These are phyloP conservation scores for Emys orbicularis DNA, from an alignment of 2,797 vertebrate genomes.

Conservation along the genomic window DNA sequence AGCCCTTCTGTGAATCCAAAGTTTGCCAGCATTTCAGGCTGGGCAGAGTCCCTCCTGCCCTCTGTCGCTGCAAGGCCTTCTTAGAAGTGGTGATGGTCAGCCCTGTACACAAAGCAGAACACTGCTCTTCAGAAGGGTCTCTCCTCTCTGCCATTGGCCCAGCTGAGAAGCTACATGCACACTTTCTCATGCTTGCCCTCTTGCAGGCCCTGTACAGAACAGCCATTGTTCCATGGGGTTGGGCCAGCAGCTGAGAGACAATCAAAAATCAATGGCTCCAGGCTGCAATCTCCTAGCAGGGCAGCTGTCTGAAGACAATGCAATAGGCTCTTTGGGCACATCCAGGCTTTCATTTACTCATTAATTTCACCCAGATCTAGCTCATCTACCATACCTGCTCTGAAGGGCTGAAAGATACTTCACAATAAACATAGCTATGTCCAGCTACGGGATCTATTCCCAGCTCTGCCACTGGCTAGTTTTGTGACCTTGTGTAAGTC, in stretches of 20 bases:
- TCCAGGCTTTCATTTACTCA: not conserved
- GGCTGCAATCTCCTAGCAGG: too few relatives aligned
- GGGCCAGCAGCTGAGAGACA: not conserved
- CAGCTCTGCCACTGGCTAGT: too few relatives aligned
- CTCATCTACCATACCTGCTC: not conserved
- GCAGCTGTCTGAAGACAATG: not conserved
- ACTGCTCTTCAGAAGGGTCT: not conserved
- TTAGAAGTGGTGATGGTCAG: not conserved
- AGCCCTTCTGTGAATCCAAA: not conserved
- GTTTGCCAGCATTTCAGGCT: not conserved
- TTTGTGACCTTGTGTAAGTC: too few relatives aligned
- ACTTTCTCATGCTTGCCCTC: fast-evolving
- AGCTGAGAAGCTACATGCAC: fast-evolving
- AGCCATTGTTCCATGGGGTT: not conserved
- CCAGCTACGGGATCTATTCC: too few relatives aligned
- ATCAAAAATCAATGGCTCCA: not conserved
- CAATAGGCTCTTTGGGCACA: not conserved
- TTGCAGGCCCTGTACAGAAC: not conserved
- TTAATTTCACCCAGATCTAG: fast-evolving
- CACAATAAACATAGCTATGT: fast-evolving
- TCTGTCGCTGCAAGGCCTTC: not conserved
- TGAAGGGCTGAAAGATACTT: not conserved
- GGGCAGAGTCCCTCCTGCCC: not conserved
- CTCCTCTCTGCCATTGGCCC: not conserved
- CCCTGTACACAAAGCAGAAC: too few relatives aligned